These are phyloP conservation scores for Eulemur coronatus DNA, from an alignment of 2,797 vertebrate species.

Conservation along the genomic window DNA sequence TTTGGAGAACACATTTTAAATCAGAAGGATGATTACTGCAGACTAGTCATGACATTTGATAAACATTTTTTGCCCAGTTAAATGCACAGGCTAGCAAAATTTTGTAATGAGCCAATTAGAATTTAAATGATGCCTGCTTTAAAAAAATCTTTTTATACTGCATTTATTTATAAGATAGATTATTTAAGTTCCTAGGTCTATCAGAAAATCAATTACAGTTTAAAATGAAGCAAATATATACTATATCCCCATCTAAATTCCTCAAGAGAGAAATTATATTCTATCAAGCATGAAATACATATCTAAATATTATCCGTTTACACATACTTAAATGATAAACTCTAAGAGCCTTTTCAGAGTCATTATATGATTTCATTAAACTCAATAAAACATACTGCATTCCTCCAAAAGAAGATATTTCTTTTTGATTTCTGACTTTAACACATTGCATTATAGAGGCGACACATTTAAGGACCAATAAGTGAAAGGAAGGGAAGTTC, in stretches of 20 bases:
- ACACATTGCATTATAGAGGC: not conserved
- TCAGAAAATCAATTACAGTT: slow-evolving; percentile 75
- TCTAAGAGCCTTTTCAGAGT: slow-evolving; percentile 54
- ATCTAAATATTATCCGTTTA: slow-evolving; percentile 67
- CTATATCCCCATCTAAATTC: slow-evolving; percentile 66
- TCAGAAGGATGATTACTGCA: not conserved
- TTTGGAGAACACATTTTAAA: slow-evolving; percentile 49
- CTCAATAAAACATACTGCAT: not conserved
- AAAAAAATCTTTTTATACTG: slow-evolving; percentile 66
- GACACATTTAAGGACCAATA: not conserved
- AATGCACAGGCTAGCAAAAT: not conserved
- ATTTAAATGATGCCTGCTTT: slow-evolving; percentile 69
- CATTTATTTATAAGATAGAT: slow-evolving; percentile 52
- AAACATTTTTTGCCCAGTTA: not conserved
- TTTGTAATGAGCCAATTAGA: slow-evolving; percentile 66
- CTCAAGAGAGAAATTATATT: slow-evolving; percentile 71
- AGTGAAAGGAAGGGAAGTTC: not conserved
- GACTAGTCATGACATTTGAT: not conserved
- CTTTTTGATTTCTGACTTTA: not conserved
- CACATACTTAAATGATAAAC: slow-evolving; percentile 40
- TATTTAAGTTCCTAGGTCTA: slow-evolving; percentile 71
- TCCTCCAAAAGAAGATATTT: not conserved
- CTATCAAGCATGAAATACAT: slow-evolving; percentile 65
- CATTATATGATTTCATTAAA: slow-evolving; percentile 57
- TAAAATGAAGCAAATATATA: slow-evolving; percentile 74